Conservation (phyloP, 2,888 invertebrate species). For the Sisyra terminalis region DNA sequence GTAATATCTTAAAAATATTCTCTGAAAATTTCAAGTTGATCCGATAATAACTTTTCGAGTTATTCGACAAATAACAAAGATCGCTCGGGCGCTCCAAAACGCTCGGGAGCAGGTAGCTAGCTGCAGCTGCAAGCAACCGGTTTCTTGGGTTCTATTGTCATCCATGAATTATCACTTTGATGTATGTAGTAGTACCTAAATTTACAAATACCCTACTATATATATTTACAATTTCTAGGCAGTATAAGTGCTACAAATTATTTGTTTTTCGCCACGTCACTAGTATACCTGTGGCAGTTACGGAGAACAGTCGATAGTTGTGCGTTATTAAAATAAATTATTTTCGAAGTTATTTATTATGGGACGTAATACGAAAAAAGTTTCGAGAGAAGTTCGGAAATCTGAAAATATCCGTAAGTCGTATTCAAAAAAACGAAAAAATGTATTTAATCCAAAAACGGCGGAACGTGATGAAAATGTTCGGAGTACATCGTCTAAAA, state of each 20-base stretch:
- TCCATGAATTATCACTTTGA: not conserved
- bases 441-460: conserved; percentile 11
- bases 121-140: conserved; percentile 1
- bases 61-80: conserved; percentile 1
- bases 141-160: conserved; percentile 1
- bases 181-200: not conserved
- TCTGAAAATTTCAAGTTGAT: not conserved
- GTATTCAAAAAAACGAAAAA: conserved; percentile 3
- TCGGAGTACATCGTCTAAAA: conserved; percentile 7
- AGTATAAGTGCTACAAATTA: conserved; percentile 1
- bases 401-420: conserved; percentile 3
- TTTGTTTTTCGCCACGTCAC: conserved; percentile 1
- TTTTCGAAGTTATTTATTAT: not conserved
- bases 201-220: not conserved
- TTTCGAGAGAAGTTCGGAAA: conserved; percentile 3
- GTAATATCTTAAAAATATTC: conserved; percentile 1
- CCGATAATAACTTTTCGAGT: not conserved
- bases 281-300: not conserved
- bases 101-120: not conserved
- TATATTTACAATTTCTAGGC: conserved; percentile 1
- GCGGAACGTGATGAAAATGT: conserved; percentile 9
- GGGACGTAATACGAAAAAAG: conserved; percentile 2
- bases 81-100: not conserved
- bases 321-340: conserved; percentile 8
- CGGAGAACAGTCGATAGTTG: conserved; percentile 2